A percentile compares a stretch with the other conserved stretches of the same genome.
phyloP scores from a whole-genome alignment of 2,888 invertebrate species.

The Nomada ferruginata region DNA sequence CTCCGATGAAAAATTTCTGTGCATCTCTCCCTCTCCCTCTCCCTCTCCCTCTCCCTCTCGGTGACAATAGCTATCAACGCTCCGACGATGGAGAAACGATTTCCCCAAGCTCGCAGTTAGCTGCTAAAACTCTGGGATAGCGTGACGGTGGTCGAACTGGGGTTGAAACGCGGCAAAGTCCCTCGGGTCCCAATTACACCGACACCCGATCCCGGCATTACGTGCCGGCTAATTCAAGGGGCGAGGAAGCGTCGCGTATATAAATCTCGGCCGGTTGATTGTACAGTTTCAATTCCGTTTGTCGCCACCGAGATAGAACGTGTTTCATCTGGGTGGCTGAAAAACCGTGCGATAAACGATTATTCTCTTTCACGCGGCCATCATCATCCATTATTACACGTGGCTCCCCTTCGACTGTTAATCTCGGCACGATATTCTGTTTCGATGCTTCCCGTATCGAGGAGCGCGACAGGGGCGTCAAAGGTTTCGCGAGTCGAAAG shows the following conservation, averaged over 20 bases:
- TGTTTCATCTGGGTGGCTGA: conserved; percentile 3
- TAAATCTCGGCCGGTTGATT: conserved; percentile 81
- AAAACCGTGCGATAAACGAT: conserved; percentile 12
- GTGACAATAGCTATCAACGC: background rate
- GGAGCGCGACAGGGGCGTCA: background rate
- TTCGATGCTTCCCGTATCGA: background rate
- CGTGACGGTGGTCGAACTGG: conserved; percentile 60
- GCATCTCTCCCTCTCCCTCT: background rate
- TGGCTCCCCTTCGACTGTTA: background rate
- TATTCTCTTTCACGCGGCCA: conserved; percentile 25
- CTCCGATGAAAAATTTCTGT: no score
- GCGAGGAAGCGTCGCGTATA: conserved; percentile 78
- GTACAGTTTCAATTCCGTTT: conserved; percentile 75
- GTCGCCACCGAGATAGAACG: conserved; percentile 42
- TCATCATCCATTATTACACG: background rate
- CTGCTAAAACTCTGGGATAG: conserved; percentile 67
- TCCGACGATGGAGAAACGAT: conserved; percentile 1
- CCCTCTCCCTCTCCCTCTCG: background rate
- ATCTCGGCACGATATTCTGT: background rate
- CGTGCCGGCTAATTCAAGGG: conserved; percentile 82
- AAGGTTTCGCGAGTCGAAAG: conserved; percentile 28
- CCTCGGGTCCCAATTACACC: conserved; percentile 84
- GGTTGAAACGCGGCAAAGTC: conserved; percentile 77
- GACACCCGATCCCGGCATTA: conserved; percentile 84
- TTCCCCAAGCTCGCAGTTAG: conserved; percentile 29